Conservation (phyloP, 1,140 invertebrate species). For the Zaprionus vittiger region DNA sequence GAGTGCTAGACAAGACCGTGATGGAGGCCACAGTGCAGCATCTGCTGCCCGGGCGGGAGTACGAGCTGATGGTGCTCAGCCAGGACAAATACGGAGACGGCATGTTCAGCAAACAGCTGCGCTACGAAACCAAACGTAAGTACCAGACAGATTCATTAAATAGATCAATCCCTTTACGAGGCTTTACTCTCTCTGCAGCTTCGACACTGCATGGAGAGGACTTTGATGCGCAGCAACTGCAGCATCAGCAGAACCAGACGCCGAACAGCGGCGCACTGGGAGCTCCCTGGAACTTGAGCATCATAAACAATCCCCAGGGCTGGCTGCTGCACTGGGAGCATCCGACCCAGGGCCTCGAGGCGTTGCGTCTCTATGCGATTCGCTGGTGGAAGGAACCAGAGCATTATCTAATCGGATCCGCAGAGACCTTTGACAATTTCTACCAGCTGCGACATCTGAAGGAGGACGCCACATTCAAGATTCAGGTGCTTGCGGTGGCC, state of each 20-base stretch:
- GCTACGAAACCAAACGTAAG: conserved; percentile 89
- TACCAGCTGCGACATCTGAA: conserved; percentile 87
- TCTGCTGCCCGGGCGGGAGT: conserved; percentile 90
- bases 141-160: neutral
- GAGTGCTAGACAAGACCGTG: conserved; percentile 88
- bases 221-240: conserved; percentile 58
- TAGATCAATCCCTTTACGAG: neutral
- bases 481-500: conserved; percentile 88
- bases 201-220: conserved; percentile 51
- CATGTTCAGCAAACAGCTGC: conserved; percentile 94
- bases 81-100: conserved; percentile 94
- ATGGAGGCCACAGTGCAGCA: conserved; percentile 92
- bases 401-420: conserved; percentile 86
- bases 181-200: conserved; percentile 2
- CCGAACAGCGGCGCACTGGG: conserved; percentile 84
- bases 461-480: conserved; percentile 88
- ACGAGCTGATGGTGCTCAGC: conserved; percentile 96
- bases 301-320: conserved; percentile 86
- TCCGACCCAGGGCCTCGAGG: conserved; percentile 86
- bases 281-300: conserved; percentile 88
- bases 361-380: conserved; percentile 87
- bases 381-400: conserved; percentile 87
- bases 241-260: conserved; percentile 51
- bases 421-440: conserved; percentile 87
- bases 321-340: conserved; percentile 90